Base-by-base conservation (phyloP, 2,888 invertebrate genomes). In the Synergus japonicus region DNA sequence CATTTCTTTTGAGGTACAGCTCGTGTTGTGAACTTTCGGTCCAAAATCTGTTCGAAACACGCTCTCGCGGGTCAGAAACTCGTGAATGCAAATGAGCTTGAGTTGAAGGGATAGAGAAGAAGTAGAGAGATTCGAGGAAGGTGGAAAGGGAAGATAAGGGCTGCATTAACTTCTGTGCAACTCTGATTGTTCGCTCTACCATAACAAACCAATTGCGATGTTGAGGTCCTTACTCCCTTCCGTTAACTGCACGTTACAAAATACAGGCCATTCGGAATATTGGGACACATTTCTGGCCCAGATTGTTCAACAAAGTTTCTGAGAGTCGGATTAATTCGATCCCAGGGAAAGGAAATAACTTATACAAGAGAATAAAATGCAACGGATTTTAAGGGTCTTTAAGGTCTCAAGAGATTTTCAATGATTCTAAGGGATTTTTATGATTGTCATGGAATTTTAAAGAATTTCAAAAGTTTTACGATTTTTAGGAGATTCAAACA, bases 171-270 rank as follows among this genome's bases (percentile, higher is more conserved):
- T 77, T 73, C 65, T 76, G 60, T 77, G 77, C 58, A 79, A 83
- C 80, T 81, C 79, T 78, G 76, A 78, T 77, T 66, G 22, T 65
- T 49, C 43, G 65, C 67, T 73, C 76, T 79, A 79, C 80, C 83
- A 81, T 83, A 83, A 83, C 81, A 54, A 81, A 80, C 81, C 81
- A 82, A 80, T 83, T 83, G 81, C 79, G 80, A 82, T 81, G 77
- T 66, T 80, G 79, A 60, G 81, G 78, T 82, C 78, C 73, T 76
- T 81, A 82, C 81, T 82, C 77, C 73, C 76, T 81, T 83, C 81
- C 83, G 80, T 76, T 77, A 77, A 78, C 78, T 81, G 73, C 73
- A 77, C 69, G 77, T 82, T 79, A 58, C 73, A 73, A 64, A 79
- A 81, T 81, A 79, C 77, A 82, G 46, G 69, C 63, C 81, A 76